Evolutionary conservation across 2,888 invertebrate genomes (phyloP), one percentile per base, ranked within the genome.

Genomic region (Limenitis camilla): DNA sequence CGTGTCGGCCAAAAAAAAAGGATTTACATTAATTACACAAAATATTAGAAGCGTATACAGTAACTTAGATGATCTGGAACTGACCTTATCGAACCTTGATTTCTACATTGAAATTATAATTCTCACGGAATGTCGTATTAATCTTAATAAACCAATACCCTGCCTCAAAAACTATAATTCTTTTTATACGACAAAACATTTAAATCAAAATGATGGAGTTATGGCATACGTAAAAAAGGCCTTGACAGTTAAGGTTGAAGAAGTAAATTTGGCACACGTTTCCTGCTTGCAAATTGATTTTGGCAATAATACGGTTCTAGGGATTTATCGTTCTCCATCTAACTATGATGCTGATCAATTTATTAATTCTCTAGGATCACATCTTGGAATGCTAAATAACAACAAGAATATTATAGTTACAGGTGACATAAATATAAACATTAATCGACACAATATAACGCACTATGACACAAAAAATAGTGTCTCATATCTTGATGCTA

Each of bases 401-500:
- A 5, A 30, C 10, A 29, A 41, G 10, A 55, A 48, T 27, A 46
- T 58, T 28, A 46, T 48, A 10, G n/a, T 59, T 6, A 36, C 32
- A 7, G 56, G 53, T 2, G 56, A 59, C 39, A 56, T 56, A n/a
- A n/a, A n/a, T n/a, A n/a, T n/a, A n/a, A n/a, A n/a, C n/a, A 56
- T 56, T 9, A 46, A 53, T 5, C 27, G 47, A 28, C 33, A 29
- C 6, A 19, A 27, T 5, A 10, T 30, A 9, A 28, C 29, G 6
- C 11, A 30, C 7, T 32, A 8, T 35, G 29, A 35, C 7, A 46
- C 39, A 27, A 31, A 40, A 30, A 53, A 50, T 9, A 45, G 36
- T 6, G 5, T 6, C 1, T 43, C 38, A 6, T 59, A 57, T 39
- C 19, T 57, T 31, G 48, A 53, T 31, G 49, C 55, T 45, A 6